Percentiles rank a stretch among this genome's conserved stretches.
Evolutionary conservation across 2,888 invertebrate species (phyloP).

Genomic region (Scrobipalpa costella): DNA sequence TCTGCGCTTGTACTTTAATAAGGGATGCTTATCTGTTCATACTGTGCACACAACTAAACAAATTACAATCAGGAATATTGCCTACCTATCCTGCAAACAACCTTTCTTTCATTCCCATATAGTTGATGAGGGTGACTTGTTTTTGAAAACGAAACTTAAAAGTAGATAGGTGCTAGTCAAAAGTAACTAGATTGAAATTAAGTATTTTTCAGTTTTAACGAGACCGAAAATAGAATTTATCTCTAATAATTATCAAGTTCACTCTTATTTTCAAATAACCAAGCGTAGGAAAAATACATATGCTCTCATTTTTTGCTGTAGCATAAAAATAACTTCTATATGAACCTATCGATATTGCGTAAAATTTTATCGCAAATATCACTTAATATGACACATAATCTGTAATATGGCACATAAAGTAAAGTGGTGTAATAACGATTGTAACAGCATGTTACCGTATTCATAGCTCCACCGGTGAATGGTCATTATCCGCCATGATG

Average conservation of each 20-base stretch:
- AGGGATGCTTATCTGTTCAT: not conserved
- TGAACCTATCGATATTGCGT: not conserved
- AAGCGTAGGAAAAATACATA: too few species aligned
- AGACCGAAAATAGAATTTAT: too few species aligned
- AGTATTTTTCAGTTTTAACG: too few species aligned
- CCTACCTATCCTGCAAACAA: too few species aligned
- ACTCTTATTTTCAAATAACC: too few species aligned
- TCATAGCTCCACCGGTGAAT: conserved; percentile 21
- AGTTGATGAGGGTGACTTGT: too few species aligned
- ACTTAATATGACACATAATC: not conserved
- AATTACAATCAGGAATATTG: not conserved
- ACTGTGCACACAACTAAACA: not conserved
- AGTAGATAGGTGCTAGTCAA: too few species aligned
- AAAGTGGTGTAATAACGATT: conserved; percentile 11
- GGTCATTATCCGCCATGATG: conserved; percentile 3
- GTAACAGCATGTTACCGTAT: conserved; percentile 24
- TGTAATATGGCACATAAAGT: conserved; percentile 4
- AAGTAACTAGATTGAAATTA: too few species aligned
- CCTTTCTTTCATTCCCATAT: too few species aligned
- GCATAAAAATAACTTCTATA: not conserved
- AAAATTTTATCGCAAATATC: conserved; percentile 4
- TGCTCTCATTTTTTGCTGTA: not conserved
- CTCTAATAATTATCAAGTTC: too few species aligned
- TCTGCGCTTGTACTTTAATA: conserved; percentile 11
- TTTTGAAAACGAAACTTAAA: too few species aligned